Evolutionary conservation across 2,888 invertebrate species (phyloP).

Genomic region (Ashinkailepas kermadecensis): DNA sequence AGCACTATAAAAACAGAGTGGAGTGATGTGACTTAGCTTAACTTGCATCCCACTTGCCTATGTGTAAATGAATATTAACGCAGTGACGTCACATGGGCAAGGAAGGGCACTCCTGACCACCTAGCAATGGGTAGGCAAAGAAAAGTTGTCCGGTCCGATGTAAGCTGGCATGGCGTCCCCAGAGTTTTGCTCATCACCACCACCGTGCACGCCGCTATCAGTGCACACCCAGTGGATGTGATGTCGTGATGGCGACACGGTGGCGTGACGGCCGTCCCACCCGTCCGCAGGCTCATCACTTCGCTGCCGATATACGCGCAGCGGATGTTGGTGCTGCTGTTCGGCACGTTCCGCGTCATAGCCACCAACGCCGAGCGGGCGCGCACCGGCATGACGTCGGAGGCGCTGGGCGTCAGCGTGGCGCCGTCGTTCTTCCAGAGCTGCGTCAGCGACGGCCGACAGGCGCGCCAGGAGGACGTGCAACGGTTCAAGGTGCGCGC

Average conservation of each 20-base stretch:
- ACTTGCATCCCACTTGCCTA: no score
- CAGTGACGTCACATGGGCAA: no score
- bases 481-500: slow-evolving; percentile 73
- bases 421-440: slow-evolving; percentile 95
- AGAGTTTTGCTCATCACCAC: no score
- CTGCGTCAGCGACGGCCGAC: slow-evolving; percentile 89
- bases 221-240: neutral
- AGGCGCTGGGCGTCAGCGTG: slow-evolving; percentile 88
- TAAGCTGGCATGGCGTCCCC: no score
- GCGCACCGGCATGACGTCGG: slow-evolving; percentile 88
- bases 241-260: neutral
- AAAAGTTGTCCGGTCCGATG: no score
- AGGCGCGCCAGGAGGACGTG: slow-evolving; percentile 92
- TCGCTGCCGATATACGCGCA: slow-evolving; percentile 82
- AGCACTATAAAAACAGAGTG: no score
- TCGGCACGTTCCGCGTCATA: slow-evolving; percentile 88
- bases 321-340: slow-evolving; percentile 83
- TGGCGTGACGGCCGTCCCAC: no score
- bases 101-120: no score
- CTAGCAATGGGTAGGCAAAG: no score
- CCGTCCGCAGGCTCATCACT: slow-evolving; percentile 28
- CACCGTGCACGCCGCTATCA: neutral
- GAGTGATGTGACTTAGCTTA: no score
- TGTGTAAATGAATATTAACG: no score
- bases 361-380: slow-evolving; percentile 84